phyloP scores from a whole-genome alignment of 2,797 vertebrate species.

The Aplochiton taeniatus region DNA sequence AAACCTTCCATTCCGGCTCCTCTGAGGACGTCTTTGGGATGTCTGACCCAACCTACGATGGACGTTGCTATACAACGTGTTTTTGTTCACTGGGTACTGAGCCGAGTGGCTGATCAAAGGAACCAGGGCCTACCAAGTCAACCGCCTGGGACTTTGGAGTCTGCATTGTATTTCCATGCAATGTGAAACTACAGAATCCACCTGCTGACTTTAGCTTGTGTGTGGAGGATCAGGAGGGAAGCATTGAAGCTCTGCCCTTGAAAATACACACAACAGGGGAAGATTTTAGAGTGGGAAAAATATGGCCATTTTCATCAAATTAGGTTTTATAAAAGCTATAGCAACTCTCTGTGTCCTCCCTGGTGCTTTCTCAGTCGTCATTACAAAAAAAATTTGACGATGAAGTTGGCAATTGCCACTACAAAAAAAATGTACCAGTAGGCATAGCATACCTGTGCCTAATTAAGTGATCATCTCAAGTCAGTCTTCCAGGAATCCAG shows the following conservation, averaged over 20 bases:
- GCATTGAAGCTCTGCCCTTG: conserved; percentile 9
- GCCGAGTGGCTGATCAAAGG: conserved; percentile 30
- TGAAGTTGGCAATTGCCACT: too few species aligned
- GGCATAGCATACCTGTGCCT: too few species aligned
- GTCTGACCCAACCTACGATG: too few species aligned
- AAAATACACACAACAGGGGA: conserved; percentile 16
- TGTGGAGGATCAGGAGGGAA: conserved; percentile 11
- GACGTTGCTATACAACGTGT: too few species aligned
- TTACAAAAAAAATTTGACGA: too few species aligned
- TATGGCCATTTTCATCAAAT: not conserved
- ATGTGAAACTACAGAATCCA: conserved; percentile 34
- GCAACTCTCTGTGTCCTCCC: not conserved
- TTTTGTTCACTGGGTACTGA: not conserved
- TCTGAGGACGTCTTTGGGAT: too few species aligned
- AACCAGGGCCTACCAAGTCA: not conserved
- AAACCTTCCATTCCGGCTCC: too few species aligned
- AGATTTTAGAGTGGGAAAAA: conserved; percentile 13
- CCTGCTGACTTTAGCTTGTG: conserved; percentile 18
- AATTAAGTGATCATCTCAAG: too few species aligned
- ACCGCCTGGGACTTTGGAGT: not conserved
- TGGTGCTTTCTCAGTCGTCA: too few species aligned
- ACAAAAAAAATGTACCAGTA: too few species aligned
- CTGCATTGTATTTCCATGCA: conserved; percentile 5
- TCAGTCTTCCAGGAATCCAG: too few species aligned
- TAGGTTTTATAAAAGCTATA: not conserved